Evolutionary conservation across 2,888 invertebrate species (phyloP).

Genomic region (Pediacus dermestoides): DNA sequence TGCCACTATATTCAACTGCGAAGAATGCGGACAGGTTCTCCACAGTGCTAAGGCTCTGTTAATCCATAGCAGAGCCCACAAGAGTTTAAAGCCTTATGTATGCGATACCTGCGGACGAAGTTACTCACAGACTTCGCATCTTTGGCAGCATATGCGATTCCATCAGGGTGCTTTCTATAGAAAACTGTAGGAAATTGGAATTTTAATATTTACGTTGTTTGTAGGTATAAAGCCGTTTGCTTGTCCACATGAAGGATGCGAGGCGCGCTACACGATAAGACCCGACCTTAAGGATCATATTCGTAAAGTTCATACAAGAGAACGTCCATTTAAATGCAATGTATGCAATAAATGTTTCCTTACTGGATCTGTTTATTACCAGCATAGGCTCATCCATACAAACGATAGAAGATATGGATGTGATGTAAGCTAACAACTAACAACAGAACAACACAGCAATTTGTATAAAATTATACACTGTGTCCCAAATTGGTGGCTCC

Average conservation of each 20-base stretch:
- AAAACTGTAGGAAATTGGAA: neutral
- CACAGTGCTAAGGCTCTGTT: conserved; percentile 47
- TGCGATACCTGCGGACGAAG: conserved; percentile 62
- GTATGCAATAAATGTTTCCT: conserved; percentile 61
- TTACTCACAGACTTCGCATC: conserved; percentile 61
- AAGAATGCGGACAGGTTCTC: conserved; percentile 48
- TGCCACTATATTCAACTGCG: conserved; percentile 47
- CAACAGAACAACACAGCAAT: too few relatives aligned
- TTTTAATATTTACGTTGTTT: neutral
- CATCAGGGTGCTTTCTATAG: conserved; percentile 53
- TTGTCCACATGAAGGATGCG: conserved; percentile 58
- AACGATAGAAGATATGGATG: conserved; percentile 63
- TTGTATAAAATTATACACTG: too few relatives aligned
- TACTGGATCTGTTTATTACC: conserved; percentile 62
- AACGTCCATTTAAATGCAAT: conserved; percentile 59
- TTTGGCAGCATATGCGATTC: conserved; percentile 64
- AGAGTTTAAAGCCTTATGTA: conserved; percentile 52
- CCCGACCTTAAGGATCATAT: conserved; percentile 63
- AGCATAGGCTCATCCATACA: conserved; percentile 60
- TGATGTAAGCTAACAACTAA: conserved; percentile 53
- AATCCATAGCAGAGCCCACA: conserved; percentile 48
- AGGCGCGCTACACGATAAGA: conserved; percentile 60
- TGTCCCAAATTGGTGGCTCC: too few relatives aligned
- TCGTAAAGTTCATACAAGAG: conserved; percentile 62
- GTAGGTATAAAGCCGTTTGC: conserved; percentile 62